Base-by-base conservation (phyloP, 2,888 invertebrate genomes). In the Epirrita christyi region DNA sequence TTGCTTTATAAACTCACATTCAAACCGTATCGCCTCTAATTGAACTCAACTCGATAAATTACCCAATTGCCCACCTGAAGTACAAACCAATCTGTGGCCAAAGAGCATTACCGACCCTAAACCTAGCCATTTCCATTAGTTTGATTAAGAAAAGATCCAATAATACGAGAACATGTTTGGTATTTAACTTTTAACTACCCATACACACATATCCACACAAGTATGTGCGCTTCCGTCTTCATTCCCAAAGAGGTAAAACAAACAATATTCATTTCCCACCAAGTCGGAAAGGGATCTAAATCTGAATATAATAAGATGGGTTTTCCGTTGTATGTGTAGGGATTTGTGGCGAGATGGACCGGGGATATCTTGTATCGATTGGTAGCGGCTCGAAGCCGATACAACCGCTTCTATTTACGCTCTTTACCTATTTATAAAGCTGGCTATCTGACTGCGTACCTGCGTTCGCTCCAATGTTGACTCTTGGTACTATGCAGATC, bases 341-440 rank as follows among this genome's bases (percentile, higher is more conserved):
- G 63, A 70, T 71, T 78, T 86, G 70, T 55, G 76, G 63, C 74
- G 64, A 67, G 76, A 68, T 64, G 64, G 50, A 45, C 59, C 63
- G 67, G 66, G 61, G 66, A 61, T 71, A 71, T 71, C 67, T 61
- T 61, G 84, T 91, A 92, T 92, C 87, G 91, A 92, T 92, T 91
- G 86, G 88, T 82, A 80, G 88, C 76, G 77, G 80, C 81, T 80
- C 80, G 75, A 76, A 81, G 85, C 78, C 87, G 83, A 91, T 90
- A 89, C 88, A 88, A 86, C 83, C 81, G 83, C 76, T 83, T 84
- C 87, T 89, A 90, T 91, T 91, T 91, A 88, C 85, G 86, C 86
- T 88, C 83, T 83, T 90, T 89, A 90, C 88, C 89, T 90, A 91
- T 92, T 91, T 92, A 91, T 92, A 91, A 86, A 81, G 78, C 79